Evolutionary conservation across 1,140 invertebrate genomes (phyloP).

Genomic region (Papilio machaon): DNA sequence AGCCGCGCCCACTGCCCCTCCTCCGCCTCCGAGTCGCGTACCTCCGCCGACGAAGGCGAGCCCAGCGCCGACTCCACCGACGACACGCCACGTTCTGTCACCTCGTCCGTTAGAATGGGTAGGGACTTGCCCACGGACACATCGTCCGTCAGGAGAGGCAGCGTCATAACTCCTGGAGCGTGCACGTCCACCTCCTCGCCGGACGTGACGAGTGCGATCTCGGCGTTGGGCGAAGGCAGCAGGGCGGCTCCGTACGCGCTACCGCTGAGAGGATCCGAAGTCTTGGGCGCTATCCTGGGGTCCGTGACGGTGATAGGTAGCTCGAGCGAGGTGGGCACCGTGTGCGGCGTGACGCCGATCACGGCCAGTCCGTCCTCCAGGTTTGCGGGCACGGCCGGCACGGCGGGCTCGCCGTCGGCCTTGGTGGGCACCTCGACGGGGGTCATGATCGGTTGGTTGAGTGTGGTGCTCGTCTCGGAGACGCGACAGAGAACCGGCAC

Average conservation of each 20-base stretch:
- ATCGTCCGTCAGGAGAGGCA: constrained; percentile 73
- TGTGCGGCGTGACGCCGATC: constrained; percentile 82
- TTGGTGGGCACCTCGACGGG: constrained; percentile 87
- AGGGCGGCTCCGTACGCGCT: constrained; percentile 60
- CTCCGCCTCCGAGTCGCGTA: constrained; percentile 64
- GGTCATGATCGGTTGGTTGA: constrained; percentile 92
- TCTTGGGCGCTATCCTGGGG: constrained; percentile 84
- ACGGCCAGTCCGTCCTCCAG: constrained; percentile 82
- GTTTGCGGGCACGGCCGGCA: constrained; percentile 74
- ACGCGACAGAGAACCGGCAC: constrained; percentile 82
- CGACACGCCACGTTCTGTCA: constrained; percentile 58
- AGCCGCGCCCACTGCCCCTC: constrained; percentile 65
- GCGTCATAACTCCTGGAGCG: constrained; percentile 61
- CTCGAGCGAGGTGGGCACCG: constrained; percentile 84
- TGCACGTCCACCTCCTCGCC: constrained; percentile 53
- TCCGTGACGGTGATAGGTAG: constrained; percentile 87
- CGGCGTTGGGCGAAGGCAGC: constrained; percentile 64
- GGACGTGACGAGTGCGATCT: constrained; percentile 57
- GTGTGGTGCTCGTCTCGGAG: constrained; percentile 87
- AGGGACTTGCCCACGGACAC: constrained; percentile 70
- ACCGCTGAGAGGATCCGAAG: constrained; percentile 62
- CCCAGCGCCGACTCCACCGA: constrained; percentile 62
- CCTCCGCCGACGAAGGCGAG: constrained; percentile 64
- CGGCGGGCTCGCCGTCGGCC: constrained; percentile 89
- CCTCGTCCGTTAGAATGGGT: constrained; percentile 75